phyloP scores from a whole-genome alignment of 2,113 vertebrate species.

The Cyrtonyx montezumae region DNA sequence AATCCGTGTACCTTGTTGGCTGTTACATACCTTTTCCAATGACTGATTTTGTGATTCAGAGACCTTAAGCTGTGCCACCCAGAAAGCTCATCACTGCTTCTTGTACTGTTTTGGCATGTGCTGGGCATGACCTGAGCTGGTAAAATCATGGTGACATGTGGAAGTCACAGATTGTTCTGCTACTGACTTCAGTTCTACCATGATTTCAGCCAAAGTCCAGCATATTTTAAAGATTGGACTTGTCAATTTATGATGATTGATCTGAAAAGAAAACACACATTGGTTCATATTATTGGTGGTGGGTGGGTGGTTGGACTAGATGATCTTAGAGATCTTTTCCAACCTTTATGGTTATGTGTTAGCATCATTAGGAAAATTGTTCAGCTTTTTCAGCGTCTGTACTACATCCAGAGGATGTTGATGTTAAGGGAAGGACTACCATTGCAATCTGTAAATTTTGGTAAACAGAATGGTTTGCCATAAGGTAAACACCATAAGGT shows the following conservation, averaged over 20 bases:
- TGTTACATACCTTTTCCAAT: not conserved
- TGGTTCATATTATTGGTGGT: not conserved
- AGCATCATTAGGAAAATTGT: not conserved
- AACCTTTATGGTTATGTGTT: not conserved
- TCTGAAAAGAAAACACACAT: not conserved
- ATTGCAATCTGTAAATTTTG: not conserved
- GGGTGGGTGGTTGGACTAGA: too few species aligned
- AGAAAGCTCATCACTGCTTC: not conserved
- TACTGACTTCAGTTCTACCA: not conserved
- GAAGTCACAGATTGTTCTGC: not conserved
- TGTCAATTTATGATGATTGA: not conserved
- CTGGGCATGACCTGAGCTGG: not conserved
- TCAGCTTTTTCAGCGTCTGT: not conserved
- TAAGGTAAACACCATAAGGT: too few species aligned
- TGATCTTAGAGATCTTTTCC: too few species aligned
- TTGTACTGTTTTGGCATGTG: not conserved
- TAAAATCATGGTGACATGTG: not conserved
- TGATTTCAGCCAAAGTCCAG: not conserved
- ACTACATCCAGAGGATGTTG: not conserved
- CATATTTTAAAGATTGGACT: not conserved
- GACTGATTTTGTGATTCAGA: not conserved
- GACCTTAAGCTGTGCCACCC: not conserved
- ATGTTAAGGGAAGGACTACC: not conserved
- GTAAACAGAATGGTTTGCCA: not conserved
- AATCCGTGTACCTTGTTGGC: fast-evolving